Evolutionary conservation across 2,888 invertebrate genomes (phyloP).

Genomic region (Aporophyla lueneburgensis): DNA sequence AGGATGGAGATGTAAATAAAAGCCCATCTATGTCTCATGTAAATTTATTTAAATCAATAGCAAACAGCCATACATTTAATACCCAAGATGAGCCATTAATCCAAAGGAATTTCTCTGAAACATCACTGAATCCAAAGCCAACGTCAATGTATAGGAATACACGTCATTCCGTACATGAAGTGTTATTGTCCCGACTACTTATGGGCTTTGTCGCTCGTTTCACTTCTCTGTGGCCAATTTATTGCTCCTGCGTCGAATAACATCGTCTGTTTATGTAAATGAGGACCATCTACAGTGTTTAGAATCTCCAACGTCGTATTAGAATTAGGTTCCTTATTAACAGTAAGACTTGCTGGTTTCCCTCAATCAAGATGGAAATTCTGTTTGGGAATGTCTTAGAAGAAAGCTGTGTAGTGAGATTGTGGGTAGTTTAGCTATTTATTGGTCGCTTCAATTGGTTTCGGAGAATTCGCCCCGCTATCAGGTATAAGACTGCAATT

Average conservation of each 20-base stretch:
- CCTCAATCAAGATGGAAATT: constrained; percentile 63
- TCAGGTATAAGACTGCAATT: constrained; percentile 39
- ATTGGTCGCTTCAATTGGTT: constrained; percentile 57
- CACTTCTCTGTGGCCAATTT: constrained; percentile 66
- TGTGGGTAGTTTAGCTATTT: constrained; percentile 48
- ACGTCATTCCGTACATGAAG: constrained; percentile 59
- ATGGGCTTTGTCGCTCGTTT: constrained; percentile 66
- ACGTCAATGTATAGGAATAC: constrained; percentile 48
- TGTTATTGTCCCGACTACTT: constrained; percentile 68
- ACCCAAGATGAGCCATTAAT: constrained; percentile 34
- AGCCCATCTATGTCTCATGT: constrained; percentile 16
- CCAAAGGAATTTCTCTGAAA: constrained; percentile 41
- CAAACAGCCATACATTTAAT: constrained; percentile 33
- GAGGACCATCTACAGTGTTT: constrained; percentile 64
- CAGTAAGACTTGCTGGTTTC: constrained; percentile 63
- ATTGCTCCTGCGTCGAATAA: constrained; percentile 65
- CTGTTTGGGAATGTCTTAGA: constrained; percentile 59
- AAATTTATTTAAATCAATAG: constrained; percentile 45
- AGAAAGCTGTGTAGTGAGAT: constrained; percentile 55
- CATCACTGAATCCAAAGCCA: constrained; percentile 42
- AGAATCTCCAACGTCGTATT: constrained; percentile 64
- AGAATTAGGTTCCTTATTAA: constrained; percentile 68
- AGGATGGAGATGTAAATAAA: constrained; percentile 28
- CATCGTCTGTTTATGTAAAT: constrained; percentile 72
- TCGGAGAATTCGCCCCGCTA: constrained; percentile 41